Evolutionary conservation across 2,113 vertebrate species (phyloP), one percentile per base, ranked within the genome.

Genomic region (Hippocampus zosterae): DNA sequence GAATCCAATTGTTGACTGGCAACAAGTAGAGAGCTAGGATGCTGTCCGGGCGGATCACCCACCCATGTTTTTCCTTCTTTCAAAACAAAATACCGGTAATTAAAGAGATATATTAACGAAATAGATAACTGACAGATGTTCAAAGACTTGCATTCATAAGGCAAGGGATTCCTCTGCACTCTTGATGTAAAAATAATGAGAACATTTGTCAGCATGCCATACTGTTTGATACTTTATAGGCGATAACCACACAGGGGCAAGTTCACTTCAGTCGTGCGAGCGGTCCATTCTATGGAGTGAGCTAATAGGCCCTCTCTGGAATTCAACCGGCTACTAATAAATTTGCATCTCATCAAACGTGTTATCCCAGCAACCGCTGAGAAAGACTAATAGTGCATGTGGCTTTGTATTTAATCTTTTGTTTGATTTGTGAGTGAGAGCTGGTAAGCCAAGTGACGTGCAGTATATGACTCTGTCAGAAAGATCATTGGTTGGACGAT

Each of bases 401-500:
- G 70, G 18, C 50, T 23, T 42, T 57, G 15, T 16, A 68, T 78
- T 69, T 73, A 65, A 19, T 0, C 15, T 70, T 67, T 21, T 71
- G 76, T 66, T 77, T 74, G 60, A 63, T 77, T 65, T 76, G 41
- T 53, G 44, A 44, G 48, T 71, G 19, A 81, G 69, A 75, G 27
- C 76, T 81, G 68, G 70, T 73, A 81, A 75, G 77, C 59, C 33
- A 44, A 65, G 16, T 25, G 25, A 18, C 40, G 7, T 33, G 18
- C 29, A 60, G 23, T 19, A 29, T 40, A 27, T 5, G 10, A 56
- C n/a, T 9, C 11, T 12, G 23, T 27, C 4, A 68, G 62, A 88
- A 80, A 87, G 71, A 85, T 83, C 62, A 86, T 88, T 89, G 88
- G 83, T 67, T 65, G 79, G 68, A 72, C 84, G 81, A 89, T 87